A percentile compares a stretch with the other conserved stretches of the same genome.
phyloP scores from a whole-genome alignment of 2,888 invertebrate genomes.

The Poecilobothrus nobilitatus region DNA sequence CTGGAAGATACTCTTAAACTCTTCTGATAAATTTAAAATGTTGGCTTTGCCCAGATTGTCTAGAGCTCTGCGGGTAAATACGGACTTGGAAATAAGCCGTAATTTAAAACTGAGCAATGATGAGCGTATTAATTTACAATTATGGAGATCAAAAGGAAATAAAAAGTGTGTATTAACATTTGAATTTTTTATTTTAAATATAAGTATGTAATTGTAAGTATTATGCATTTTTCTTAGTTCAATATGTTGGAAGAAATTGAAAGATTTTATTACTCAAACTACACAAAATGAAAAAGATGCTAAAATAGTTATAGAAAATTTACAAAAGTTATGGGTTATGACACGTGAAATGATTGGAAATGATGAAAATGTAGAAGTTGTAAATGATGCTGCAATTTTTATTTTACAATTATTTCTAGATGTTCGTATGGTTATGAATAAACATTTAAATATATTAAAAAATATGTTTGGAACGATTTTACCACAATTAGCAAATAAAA shows the following conservation, averaged over 20 bases:
- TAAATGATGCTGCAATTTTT: slow-evolving; percentile 56
- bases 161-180: slow-evolving; percentile 20
- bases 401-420: slow-evolving; percentile 55
- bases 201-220: slow-evolving; percentile 11
- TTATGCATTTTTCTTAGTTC: slow-evolving; percentile 36
- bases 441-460: slow-evolving; percentile 50
- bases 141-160: slow-evolving; percentile 21
- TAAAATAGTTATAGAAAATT: slow-evolving; percentile 28
- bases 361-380: slow-evolving; percentile 51
- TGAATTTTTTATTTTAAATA: slow-evolving; percentile 13
- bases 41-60: slow-evolving; percentile 52
- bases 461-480: slow-evolving; percentile 54
- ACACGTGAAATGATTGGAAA: slow-evolving; percentile 45
- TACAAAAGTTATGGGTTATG: slow-evolving; percentile 41
- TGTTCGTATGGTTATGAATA: slow-evolving; percentile 49
- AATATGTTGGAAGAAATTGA: slow-evolving; percentile 48
- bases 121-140: slow-evolving; percentile 21
- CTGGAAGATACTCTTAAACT: too few relatives aligned
- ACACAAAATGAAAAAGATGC: slow-evolving; percentile 37
- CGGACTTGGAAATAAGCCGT: slow-evolving; percentile 45
- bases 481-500: slow-evolving; percentile 48
- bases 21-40: slow-evolving; percentile 21
- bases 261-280: slow-evolving; percentile 39
- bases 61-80: slow-evolving; percentile 56
- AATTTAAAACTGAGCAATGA: slow-evolving; percentile 26